A percentile compares a stretch with the other conserved stretches of the same genome.
Evolutionary conservation across 2,797 vertebrate genomes (phyloP).

Genomic region (Cyclura pinguis): DNA sequence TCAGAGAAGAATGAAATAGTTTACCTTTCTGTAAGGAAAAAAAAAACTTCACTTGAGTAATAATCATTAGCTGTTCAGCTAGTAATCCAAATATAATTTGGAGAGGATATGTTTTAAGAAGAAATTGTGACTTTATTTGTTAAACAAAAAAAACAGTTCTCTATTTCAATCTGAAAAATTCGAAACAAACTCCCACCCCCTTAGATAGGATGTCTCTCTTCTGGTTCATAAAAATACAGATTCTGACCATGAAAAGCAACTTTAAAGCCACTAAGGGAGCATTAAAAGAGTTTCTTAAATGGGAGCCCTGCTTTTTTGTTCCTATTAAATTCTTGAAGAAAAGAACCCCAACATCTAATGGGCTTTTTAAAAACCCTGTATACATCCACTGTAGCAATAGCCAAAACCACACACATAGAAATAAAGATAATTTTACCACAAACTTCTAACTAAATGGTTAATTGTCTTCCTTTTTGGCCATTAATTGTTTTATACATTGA

Average conservation of each 20-base stretch:
- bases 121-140: constrained; percentile 29
- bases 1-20: too few species aligned
- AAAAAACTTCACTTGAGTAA: neutral
- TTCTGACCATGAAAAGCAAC: constrained; percentile 53
- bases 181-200: constrained; percentile 33
- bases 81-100: constrained; percentile 6
- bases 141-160: neutral
- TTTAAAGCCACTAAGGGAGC: constrained; percentile 62
- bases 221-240: constrained; percentile 47
- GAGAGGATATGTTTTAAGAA: too few species aligned
- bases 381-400: constrained; percentile 48
- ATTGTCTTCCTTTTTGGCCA: constrained; percentile 59
- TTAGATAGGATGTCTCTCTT: constrained; percentile 39
- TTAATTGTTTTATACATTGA: constrained; percentile 69
- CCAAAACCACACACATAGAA: constrained; percentile 68
- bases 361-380: constrained; percentile 56
- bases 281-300: constrained; percentile 71
- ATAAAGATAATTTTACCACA: constrained; percentile 61
- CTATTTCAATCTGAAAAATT: constrained; percentile 21
- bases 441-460: constrained; percentile 48
- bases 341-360: constrained; percentile 52
- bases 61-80: neutral
- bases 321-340: neutral
- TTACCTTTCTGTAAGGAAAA: neutral
- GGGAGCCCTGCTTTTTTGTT: constrained; percentile 59